Base-by-base conservation (phyloP, 2,113 vertebrate species). In the Mobula hypostoma region DNA sequence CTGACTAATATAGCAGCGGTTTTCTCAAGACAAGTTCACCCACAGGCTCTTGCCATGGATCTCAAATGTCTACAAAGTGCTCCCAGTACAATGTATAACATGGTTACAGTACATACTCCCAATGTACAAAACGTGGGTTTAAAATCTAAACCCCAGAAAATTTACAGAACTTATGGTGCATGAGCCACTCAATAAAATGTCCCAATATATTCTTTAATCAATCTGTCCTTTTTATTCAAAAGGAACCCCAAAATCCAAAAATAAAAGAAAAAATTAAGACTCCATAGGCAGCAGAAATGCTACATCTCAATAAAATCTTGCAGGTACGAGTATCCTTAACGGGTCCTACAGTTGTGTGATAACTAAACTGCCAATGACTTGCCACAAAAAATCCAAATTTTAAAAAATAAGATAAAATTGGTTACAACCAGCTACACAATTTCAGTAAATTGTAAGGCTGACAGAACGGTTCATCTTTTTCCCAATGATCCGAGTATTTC, bases 401-500 rank as follows among this genome's bases (percentile, higher is more conserved):
- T 74, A 74, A 74, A 74, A 93, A 32, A 90, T 36, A 74, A 56
- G 27, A 76, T 12, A 61, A 87, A 87, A 83, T 61, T 27, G 29
- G 83, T 27, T 74, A 15, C 29, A 90, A 21, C 72, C 36, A 74
- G 2, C 68, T 72, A 2, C 9, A 27, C 40, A 21, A 95, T 94
- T 94, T 98, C 96, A 99, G 96, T 99, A 99, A 95, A 99, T 99
- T 88, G 98, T 99, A 94, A 99, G 98, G 95, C 99, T 99, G 96
- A 99, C 96, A 5, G 98, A 99, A 27, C 98, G 98, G 95, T 98
- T 99, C 98, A 99, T 99, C 95, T 99, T 99, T 97, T 99, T 99
- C 70, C 98, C 99, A 77, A 99, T 98, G 95, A 99, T 97, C 58
- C 98, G 97, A 61, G 98, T 97, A 61, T 96, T 97, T 95, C 98